Conservation (phyloP, 2,113 vertebrate genomes). For the Anhinga anhinga region DNA sequence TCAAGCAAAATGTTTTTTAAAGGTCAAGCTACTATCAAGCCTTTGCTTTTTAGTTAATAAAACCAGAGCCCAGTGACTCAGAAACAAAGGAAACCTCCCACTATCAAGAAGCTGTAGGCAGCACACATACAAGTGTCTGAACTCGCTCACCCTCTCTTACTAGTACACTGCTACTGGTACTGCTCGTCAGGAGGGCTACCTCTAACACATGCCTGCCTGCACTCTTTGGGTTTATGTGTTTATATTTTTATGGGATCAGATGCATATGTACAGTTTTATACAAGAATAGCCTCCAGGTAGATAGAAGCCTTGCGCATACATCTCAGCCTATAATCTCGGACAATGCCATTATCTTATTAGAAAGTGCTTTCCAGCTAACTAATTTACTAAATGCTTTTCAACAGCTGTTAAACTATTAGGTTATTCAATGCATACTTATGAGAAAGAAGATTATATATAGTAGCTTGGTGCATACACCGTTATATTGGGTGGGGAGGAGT, state of each 20-base stretch:
- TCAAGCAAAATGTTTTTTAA: background rate
- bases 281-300: background rate
- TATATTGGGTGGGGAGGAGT: background rate
- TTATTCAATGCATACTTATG: background rate
- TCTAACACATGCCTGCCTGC: background rate
- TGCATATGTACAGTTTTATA: background rate
- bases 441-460: background rate
- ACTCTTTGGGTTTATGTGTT: background rate
- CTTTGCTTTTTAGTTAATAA: background rate
- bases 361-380: conserved; percentile 3
- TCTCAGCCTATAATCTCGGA: background rate
- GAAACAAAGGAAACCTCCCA: background rate
- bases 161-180: background rate
- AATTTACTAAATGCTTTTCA: conserved; percentile 50
- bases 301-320: background rate
- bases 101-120: background rate
- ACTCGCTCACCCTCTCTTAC: background rate
- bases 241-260: background rate
- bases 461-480: background rate
- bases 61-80: background rate
- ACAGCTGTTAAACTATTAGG: conserved; percentile 33
- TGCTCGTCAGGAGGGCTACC: background rate
- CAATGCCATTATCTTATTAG: conserved; percentile 21
- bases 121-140: background rate
- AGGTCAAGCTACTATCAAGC: background rate